These are phyloP conservation scores for Tapirus terrestris DNA, from an alignment of 2,113 vertebrate genomes.

Conservation along the genomic window DNA sequence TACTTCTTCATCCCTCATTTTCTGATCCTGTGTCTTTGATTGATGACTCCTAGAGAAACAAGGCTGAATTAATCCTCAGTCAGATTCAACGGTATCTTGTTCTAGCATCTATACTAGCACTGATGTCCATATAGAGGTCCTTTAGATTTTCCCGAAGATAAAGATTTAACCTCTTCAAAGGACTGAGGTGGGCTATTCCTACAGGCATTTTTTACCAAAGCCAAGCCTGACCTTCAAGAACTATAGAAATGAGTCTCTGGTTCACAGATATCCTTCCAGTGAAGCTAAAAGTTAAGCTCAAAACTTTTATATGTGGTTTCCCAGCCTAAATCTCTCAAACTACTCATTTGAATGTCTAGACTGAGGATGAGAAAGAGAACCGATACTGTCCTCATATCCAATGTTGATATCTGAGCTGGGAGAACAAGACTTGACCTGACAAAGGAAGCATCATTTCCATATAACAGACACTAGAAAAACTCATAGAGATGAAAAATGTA, in stretches of 20 bases:
- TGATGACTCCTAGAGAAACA: not conserved
- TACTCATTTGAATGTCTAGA: not conserved
- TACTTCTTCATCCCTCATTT: not conserved
- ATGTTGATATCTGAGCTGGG: not conserved
- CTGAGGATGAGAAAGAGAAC: not conserved
- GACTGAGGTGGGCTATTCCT: not conserved
- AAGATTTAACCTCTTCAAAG: not conserved
- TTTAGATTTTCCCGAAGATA: not conserved
- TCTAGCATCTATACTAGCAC: not conserved
- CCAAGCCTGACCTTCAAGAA: not conserved
- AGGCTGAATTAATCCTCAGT: not conserved
- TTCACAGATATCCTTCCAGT: not conserved
- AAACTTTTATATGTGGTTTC: not conserved
- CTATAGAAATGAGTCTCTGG: not conserved
- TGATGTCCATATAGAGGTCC: not conserved
- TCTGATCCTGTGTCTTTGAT: not conserved
- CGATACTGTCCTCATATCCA: rapidly evolving
- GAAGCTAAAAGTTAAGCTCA: not conserved
- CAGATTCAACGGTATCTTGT: not conserved
- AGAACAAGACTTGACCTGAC: not conserved
- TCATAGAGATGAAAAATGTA: not conserved
- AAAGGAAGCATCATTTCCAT: not conserved
- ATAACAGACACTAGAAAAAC: not conserved
- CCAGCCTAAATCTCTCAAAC: not conserved
- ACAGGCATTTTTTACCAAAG: not conserved